A percentile compares a stretch with the other conserved stretches of the same genome.
Evolutionary conservation across 2,113 vertebrate genomes (phyloP).

Genomic region (Urocolius indicus): DNA sequence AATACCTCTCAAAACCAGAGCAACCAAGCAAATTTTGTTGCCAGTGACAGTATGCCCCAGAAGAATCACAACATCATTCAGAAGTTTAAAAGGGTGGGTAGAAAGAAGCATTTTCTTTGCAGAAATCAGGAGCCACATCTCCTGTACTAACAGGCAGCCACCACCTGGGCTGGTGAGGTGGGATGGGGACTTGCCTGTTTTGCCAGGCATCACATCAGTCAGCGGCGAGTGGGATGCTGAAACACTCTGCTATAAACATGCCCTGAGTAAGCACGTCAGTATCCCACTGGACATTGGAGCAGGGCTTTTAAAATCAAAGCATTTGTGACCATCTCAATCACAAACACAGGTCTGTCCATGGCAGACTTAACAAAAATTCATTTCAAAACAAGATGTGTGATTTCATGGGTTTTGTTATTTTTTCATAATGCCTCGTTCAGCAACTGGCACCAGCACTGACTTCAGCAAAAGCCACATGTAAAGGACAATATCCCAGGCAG

Average conservation of each 20-base stretch:
- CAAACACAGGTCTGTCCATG: too few relatives aligned
- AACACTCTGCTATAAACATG: neutral
- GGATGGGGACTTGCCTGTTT: neutral
- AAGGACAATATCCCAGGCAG: neutral
- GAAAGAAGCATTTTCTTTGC: neutral
- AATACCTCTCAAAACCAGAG: neutral
- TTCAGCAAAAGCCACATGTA: neutral
- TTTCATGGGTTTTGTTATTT: neutral
- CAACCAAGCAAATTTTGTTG: neutral
- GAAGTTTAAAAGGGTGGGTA: neutral
- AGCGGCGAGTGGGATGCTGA: neutral
- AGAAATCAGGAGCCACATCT: neutral
- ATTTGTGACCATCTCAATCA: accelerated
- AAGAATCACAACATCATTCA: neutral
- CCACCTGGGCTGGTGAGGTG: neutral
- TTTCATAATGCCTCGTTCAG: neutral
- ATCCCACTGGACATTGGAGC: neutral
- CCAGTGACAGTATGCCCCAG: neutral
- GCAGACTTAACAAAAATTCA: neutral
- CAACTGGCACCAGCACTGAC: neutral
- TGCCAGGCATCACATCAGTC: neutral
- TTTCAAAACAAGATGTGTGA: neutral
- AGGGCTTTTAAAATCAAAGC: neutral
- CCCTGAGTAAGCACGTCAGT: neutral
- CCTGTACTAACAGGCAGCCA: neutral